phyloP scores from a whole-genome alignment of 1,140 invertebrate species.

The Meloidogyne exigua region DNA sequence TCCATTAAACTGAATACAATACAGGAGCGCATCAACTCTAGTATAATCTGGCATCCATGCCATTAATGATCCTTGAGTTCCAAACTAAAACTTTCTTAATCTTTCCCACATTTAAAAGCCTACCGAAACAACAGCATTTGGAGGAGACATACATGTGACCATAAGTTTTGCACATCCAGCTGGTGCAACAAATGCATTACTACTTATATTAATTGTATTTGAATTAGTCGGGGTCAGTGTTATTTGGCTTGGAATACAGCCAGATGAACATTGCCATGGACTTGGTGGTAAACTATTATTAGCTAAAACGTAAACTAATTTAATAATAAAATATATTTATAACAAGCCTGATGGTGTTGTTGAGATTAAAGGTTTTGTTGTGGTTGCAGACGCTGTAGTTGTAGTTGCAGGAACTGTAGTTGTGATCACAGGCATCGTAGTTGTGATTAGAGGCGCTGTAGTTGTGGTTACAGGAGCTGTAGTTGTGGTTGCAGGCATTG shows the following conservation, averaged over 20 bases:
- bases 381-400: background rate
- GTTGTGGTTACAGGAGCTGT: background rate
- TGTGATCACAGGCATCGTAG: background rate
- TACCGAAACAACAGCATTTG: constrained; percentile 1
- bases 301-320: background rate
- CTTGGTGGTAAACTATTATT: constrained; percentile 7
- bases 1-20: constrained; percentile 17
- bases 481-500: background rate
- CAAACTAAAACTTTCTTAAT: constrained; percentile 9
- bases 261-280: constrained; percentile 13
- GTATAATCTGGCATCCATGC: background rate
- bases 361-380: background rate
- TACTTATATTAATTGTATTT: background rate
- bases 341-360: background rate
- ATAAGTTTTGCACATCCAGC: constrained; percentile 15
- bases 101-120: background rate
- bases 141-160: background rate
- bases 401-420: constrained; percentile 11
- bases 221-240: background rate
- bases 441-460: background rate
- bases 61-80: background rate
- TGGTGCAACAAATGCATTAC: background rate
- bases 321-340: background rate
- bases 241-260: constrained; percentile 3
- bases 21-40: constrained; percentile 1